phyloP scores from a whole-genome alignment of 2,113 vertebrate genomes.

The Mellivora capensis region DNA sequence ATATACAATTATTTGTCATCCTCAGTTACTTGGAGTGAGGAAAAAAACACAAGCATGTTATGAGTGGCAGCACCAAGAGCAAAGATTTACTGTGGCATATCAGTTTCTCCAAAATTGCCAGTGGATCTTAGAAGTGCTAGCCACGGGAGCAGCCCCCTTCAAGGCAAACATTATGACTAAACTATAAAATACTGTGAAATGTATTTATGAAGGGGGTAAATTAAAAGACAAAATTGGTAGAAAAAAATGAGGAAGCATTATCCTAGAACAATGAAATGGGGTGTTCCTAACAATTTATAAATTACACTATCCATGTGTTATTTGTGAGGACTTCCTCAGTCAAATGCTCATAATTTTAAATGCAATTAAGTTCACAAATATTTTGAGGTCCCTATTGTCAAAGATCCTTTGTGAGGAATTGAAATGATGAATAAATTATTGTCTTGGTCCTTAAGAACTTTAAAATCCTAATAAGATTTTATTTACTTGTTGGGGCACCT shows the following conservation, averaged over 20 bases:
- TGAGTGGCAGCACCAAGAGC: not conserved
- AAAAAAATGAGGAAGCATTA: conserved; percentile 30
- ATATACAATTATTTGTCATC: not conserved
- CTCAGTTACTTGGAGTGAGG: not conserved
- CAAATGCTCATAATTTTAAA: not conserved
- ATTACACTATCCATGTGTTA: not conserved
- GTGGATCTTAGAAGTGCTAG: not conserved
- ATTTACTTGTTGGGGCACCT: not conserved
- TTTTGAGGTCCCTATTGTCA: not conserved
- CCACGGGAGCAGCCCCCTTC: not conserved
- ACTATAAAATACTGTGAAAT: not conserved
- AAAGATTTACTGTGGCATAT: not conserved
- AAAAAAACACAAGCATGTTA: not conserved
- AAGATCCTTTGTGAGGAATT: not conserved
- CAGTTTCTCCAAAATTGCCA: not conserved
- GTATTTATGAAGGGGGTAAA: not conserved
- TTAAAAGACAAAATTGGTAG: conserved; percentile 11
- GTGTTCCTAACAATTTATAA: not conserved
- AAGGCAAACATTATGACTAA: not conserved
- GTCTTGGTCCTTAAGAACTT: not conserved
- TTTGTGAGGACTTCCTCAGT: not conserved
- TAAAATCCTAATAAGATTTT: not conserved
- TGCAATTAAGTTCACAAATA: conserved; percentile 12
- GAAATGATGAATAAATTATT: conserved; percentile 26
- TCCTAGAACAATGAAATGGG: not conserved